A percentile compares a stretch with the other conserved stretches of the same genome.
phyloP scores from a whole-genome alignment of 1,140 invertebrate species.

The Matsumurasca onukii region DNA sequence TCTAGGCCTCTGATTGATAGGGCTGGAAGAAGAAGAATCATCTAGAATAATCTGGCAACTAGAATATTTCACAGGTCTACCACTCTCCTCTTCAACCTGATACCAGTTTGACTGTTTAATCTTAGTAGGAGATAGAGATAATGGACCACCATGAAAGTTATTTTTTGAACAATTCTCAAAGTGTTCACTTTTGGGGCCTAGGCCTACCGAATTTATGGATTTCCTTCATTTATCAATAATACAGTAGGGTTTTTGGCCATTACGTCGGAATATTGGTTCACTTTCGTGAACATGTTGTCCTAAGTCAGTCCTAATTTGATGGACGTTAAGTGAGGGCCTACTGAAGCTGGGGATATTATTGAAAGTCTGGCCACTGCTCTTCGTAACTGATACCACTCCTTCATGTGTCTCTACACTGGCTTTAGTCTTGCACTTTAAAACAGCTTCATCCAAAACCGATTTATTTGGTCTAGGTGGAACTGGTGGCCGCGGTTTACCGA shows the following conservation, averaged over 20 bases:
- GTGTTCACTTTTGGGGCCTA: too few relatives aligned
- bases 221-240: constrained; percentile 51
- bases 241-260: constrained; percentile 48
- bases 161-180: neutral
- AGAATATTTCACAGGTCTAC: constrained; percentile 48
- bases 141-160: neutral
- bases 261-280: neutral
- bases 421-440: constrained; percentile 52
- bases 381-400: constrained; percentile 9
- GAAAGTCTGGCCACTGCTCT: neutral
- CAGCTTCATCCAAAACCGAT: constrained; percentile 65
- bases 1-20: constrained; percentile 24
- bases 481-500: constrained; percentile 51
- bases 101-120: constrained; percentile 52
- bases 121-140: constrained; percentile 27
- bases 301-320: constrained; percentile 48
- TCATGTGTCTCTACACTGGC: constrained; percentile 1
- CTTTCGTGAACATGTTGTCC: constrained; percentile 46
- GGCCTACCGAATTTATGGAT: constrained; percentile 45
- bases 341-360: constrained; percentile 3
- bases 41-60: constrained; percentile 52
- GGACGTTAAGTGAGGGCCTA: constrained; percentile 38
- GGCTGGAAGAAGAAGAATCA: constrained; percentile 27
- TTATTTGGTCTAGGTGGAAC: constrained; percentile 71
- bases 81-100: constrained; percentile 47